Evolutionary conservation across 2,113 vertebrate genomes (phyloP).

Genomic region (Hirundichthys speculiger): DNA sequence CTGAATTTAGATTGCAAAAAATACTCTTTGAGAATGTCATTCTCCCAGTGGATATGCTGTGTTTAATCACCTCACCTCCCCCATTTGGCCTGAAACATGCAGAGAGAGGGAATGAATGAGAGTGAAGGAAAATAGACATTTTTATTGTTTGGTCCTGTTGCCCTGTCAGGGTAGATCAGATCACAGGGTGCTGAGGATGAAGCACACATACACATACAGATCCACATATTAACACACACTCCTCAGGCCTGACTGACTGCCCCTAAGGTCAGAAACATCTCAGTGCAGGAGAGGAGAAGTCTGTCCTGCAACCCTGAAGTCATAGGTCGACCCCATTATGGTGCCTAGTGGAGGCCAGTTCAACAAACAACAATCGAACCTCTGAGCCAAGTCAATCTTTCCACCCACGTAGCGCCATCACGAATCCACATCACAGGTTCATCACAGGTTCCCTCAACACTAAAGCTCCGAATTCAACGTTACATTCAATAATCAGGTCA

Average conservation of each 20-base stretch:
- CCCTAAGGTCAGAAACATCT: slow-evolving; percentile 65
- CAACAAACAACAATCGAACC: slow-evolving; percentile 24
- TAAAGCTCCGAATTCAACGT: too few species aligned
- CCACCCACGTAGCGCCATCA: too few species aligned
- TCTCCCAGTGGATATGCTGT: slow-evolving; percentile 37
- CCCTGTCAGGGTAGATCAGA: slow-evolving; percentile 67
- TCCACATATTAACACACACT: slow-evolving; percentile 27
- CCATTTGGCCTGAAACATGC: slow-evolving; percentile 28
- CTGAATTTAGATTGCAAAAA: slow-evolving; percentile 21
- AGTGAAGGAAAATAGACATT: slow-evolving; percentile 57
- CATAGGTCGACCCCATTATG: slow-evolving; percentile 35
- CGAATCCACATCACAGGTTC: too few species aligned
- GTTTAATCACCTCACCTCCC: slow-evolving; percentile 45
- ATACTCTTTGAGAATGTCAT: slow-evolving; percentile 19
- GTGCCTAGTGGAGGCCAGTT: slow-evolving; percentile 32
- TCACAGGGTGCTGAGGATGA: slow-evolving; percentile 45
- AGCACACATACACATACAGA: slow-evolving; percentile 25
- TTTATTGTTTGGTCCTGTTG: slow-evolving; percentile 64
- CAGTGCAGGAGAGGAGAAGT: slow-evolving; percentile 57
- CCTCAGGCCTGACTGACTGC: slow-evolving; percentile 39
- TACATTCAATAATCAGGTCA: too few species aligned
- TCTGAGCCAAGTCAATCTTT: too few species aligned
- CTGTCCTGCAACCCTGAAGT: slow-evolving; percentile 50
- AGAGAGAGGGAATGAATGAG: slow-evolving; percentile 26
- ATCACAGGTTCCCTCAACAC: too few species aligned